phyloP scores from a whole-genome alignment of 2,888 invertebrate species.

The Molanna angustata region DNA sequence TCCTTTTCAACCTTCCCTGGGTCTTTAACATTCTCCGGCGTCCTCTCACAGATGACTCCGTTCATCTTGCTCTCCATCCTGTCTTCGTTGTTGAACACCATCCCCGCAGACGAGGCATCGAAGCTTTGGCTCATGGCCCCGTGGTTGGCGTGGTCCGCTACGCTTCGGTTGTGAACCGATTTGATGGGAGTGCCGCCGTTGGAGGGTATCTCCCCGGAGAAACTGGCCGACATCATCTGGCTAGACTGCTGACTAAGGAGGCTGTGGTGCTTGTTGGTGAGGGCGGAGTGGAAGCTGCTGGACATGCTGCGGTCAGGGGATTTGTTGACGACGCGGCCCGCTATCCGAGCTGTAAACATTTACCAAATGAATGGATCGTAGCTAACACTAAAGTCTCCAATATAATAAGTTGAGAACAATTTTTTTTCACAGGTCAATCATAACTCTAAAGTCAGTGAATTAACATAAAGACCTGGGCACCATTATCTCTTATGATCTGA shows the following conservation, averaged over 20 bases:
- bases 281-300: slow-evolving; percentile 63
- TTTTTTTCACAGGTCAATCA: too few species aligned
- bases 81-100: slow-evolving; percentile 25
- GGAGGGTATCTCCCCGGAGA: slow-evolving; percentile 41
- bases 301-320: slow-evolving; percentile 70
- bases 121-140: slow-evolving; percentile 45
- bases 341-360: slow-evolving; percentile 26
- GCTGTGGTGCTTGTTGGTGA: slow-evolving; percentile 39
- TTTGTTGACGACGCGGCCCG: slow-evolving; percentile 36
- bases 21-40: neutral
- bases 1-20: neutral
- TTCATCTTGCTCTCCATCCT: slow-evolving; percentile 34
- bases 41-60: slow-evolving; percentile 6
- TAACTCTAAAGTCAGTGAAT: too few species aligned
- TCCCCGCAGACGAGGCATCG: slow-evolving; percentile 43
- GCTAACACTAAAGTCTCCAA: too few species aligned
- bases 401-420: too few species aligned
- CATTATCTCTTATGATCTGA: too few species aligned
- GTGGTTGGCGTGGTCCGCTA: slow-evolving; percentile 4
- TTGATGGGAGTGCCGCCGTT: slow-evolving; percentile 15
- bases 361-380: too few species aligned
- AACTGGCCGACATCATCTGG: slow-evolving; percentile 42
- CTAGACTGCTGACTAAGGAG: slow-evolving; percentile 40
- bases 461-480: too few species aligned
- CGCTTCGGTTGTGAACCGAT: slow-evolving; percentile 6